A percentile compares a stretch with the other conserved stretches of the same genome.
These are phyloP conservation scores for Leptinotarsa defecta DNA, from an alignment of 1,140 invertebrate species.

Conservation along the genomic window DNA sequence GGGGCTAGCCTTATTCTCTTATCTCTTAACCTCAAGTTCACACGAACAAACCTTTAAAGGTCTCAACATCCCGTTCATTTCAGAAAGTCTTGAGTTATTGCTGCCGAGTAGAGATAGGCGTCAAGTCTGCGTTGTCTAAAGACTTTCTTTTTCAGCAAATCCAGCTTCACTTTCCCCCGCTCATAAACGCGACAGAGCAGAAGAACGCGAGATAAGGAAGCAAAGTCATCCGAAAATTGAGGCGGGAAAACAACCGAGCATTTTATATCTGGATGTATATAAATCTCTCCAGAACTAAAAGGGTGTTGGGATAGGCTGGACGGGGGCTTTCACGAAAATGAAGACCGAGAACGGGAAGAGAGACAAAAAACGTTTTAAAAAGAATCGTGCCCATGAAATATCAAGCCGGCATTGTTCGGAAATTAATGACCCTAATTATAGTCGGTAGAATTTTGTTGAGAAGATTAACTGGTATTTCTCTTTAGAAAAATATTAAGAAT, in stretches of 20 bases:
- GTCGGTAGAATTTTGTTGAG: too few species aligned
- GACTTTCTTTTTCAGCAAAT: background rate
- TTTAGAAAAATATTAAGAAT: too few species aligned
- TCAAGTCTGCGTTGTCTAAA: background rate
- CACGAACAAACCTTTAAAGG: background rate
- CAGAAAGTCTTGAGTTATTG: background rate
- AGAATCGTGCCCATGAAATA: too few species aligned
- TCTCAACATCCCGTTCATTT: background rate
- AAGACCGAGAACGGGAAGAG: too few species aligned
- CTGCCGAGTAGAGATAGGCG: background rate
- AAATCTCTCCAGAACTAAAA: slow-evolving; percentile 8
- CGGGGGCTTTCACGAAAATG: background rate
- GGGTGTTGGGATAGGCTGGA: slow-evolving; percentile 7
- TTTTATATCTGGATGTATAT: slow-evolving; percentile 19
- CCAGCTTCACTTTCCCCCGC: slow-evolving; percentile 14
- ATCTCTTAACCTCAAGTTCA: too few species aligned
- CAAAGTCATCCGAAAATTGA: slow-evolving; percentile 16
- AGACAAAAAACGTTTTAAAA: too few species aligned
- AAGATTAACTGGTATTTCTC: too few species aligned
- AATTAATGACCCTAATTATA: too few species aligned
- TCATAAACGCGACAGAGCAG: slow-evolving; percentile 12
- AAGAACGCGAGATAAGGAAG: slow-evolving; percentile 15
- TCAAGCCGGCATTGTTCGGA: too few species aligned
- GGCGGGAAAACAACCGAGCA: slow-evolving; percentile 11
- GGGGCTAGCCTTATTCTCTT: too few species aligned